A percentile compares a stretch with the other conserved stretches of the same genome.
Conservation (phyloP, 1,140 invertebrate species). For the Drosophila simulans region DNA sequence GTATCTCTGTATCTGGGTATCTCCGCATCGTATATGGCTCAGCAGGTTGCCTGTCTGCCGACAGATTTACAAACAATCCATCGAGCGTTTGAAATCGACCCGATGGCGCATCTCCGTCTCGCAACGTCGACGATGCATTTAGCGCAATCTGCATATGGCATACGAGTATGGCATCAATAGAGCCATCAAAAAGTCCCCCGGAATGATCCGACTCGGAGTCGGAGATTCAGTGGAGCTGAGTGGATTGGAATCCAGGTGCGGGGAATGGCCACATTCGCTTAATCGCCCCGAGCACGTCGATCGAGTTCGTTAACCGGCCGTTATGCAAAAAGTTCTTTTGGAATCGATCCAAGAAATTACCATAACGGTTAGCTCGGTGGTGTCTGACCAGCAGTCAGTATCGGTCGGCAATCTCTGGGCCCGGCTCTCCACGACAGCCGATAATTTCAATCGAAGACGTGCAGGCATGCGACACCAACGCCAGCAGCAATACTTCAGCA, state of each 20-base stretch:
- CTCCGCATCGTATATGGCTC: constrained; percentile 56
- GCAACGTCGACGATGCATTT: constrained; percentile 54
- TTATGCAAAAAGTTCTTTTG: constrained; percentile 75
- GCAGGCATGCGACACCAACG: constrained; percentile 68
- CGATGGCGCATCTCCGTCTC: constrained; percentile 53
- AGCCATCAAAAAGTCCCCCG: constrained; percentile 58
- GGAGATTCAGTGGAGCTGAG: neutral
- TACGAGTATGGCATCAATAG: constrained; percentile 51
- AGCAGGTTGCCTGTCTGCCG: constrained; percentile 49
- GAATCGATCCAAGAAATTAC: constrained; percentile 79
- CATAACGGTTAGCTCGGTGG: constrained; percentile 68
- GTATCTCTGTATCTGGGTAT: neutral
- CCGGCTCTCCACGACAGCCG: constrained; percentile 20
- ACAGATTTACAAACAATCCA: constrained; percentile 77
- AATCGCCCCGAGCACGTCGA: constrained; percentile 66
- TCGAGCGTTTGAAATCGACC: constrained; percentile 46
- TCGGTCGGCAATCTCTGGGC: constrained; percentile 22
- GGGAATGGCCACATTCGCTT: constrained; percentile 23
- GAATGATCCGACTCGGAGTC: neutral
- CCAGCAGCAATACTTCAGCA: constrained; percentile 36
- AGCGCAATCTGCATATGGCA: constrained; percentile 58
- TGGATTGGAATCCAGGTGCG: neutral
- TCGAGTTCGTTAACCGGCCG: constrained; percentile 71
- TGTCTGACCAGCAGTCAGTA: neutral
- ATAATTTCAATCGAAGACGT: constrained; percentile 59